Evolutionary conservation across 2,797 vertebrate species (phyloP).

Genomic region (Acanthurus lineatus): DNA sequence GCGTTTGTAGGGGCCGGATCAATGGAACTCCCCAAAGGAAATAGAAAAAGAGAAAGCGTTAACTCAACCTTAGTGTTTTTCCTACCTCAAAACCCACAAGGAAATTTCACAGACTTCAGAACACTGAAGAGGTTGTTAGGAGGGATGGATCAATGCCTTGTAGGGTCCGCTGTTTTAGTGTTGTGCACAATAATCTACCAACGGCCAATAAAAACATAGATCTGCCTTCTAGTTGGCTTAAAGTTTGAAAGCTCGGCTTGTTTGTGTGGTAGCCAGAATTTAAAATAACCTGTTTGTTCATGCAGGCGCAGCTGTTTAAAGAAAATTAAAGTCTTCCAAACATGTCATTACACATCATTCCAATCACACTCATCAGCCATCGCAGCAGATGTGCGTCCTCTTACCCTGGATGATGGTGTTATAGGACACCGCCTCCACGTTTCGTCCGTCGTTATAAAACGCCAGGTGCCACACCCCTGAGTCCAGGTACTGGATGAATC

Average conservation of each 20-base stretch:
- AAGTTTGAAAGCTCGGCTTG: slow-evolving; percentile 57
- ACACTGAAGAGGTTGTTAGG: slow-evolving; percentile 71
- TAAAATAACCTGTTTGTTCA: slow-evolving; percentile 33
- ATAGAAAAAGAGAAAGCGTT: slow-evolving; percentile 70
- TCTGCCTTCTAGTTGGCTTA: slow-evolving; percentile 39
- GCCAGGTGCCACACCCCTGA: slow-evolving; percentile 98
- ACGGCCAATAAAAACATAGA: slow-evolving; percentile 39
- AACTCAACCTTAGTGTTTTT: slow-evolving; percentile 73
- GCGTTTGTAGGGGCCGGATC: slow-evolving; percentile 79
- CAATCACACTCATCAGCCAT: slow-evolving; percentile 54
- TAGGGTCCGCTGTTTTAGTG: slow-evolving; percentile 54
- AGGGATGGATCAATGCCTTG: slow-evolving; percentile 70
- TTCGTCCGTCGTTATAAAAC: slow-evolving; percentile 97
- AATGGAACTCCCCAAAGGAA: slow-evolving; percentile 76
- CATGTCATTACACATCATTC: slow-evolving; percentile 66
- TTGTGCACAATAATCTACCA: slow-evolving; percentile 67
- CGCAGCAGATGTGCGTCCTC: slow-evolving; percentile 53
- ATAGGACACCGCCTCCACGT: slow-evolving; percentile 92
- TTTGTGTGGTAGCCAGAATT: slow-evolving; percentile 41
- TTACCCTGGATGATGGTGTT: slow-evolving; percentile 96
- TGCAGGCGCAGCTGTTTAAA: slow-evolving; percentile 58
- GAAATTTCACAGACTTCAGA: slow-evolving; percentile 78
- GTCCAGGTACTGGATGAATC: slow-evolving; percentile 98
- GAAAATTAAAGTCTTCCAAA: slow-evolving; percentile 66
- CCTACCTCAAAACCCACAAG: slow-evolving; percentile 69